Base-by-base conservation (phyloP, 1,140 invertebrate genomes). In the Rhyzopertha dominica region DNA sequence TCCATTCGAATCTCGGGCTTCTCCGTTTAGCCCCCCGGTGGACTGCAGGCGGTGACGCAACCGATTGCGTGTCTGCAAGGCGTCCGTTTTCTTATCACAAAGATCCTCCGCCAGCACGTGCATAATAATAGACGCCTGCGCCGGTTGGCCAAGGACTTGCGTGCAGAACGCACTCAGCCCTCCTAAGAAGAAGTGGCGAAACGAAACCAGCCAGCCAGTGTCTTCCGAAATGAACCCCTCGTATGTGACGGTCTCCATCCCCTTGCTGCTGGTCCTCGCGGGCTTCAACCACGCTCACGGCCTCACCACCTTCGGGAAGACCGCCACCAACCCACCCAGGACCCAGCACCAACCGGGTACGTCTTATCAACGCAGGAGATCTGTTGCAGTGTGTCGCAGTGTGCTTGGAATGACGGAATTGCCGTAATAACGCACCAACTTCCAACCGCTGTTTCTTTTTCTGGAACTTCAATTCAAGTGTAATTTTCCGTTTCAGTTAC, bases 221-320 rank as follows among this genome's bases (percentile, higher is more conserved):
- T n/a, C 24, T 26, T 32, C 30, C 31, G 61, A 56, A 38, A 66
- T 66, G 64, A 66, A 66, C 54, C 60, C 56, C 47, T 50, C 65
- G 22, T 65, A 63, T 53, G 62, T 66, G 54, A 65, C 58, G 49
- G 62, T 66, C 58, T 66, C 62, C 23, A 61, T 66, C 44, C 62
- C 64, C 13, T 30, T 66, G 9, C 46, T 66, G 16, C 45, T 66
- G 34, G 51, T 66, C 30, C 45, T 66, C 10, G 64, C 59, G 32
- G 64, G 64, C 43, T 66, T 66, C 49, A 66, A 66, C 43, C 64
- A 66, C 46, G 64, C 64, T 31, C 64, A 66, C 43, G 64, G 64
- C 31, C 47, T 66, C 7, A 63, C 64, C 0, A 66, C 64, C 26
- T 66, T 66, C 43, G 64, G 64, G 17, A 66, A 65, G 43, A 53